Evolutionary conservation across 1,140 invertebrate species (phyloP).

Genomic region (Ephestia elutella): DNA sequence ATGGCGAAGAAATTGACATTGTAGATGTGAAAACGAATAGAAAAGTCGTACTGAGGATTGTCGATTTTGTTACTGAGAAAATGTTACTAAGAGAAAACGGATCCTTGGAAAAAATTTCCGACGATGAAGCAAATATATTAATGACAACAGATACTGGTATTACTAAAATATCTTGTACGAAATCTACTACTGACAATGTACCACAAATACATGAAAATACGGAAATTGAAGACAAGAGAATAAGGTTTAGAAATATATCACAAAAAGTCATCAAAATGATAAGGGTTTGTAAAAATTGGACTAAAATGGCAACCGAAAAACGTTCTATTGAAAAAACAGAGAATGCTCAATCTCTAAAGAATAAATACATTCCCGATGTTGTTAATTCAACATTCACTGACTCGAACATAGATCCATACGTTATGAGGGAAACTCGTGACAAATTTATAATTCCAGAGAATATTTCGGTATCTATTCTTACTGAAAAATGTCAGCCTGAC

Average conservation of each 20-base stretch:
- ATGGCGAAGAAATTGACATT: conserved; percentile 67
- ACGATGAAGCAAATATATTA: conserved; percentile 54
- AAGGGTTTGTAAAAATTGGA: conserved; percentile 51
- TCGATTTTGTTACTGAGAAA: conserved; percentile 74
- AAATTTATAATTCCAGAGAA: conserved; percentile 56
- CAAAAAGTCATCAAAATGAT: conserved; percentile 44
- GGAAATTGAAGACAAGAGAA: conserved; percentile 6
- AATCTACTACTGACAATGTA: neutral
- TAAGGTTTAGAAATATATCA: conserved; percentile 31
- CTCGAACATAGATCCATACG: conserved; percentile 29
- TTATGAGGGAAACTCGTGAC: conserved; percentile 35
- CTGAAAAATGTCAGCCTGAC: conserved; percentile 40
- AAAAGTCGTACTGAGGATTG: conserved; percentile 69
- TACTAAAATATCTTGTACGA: too few species aligned
- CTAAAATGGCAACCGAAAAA: conserved; percentile 25
- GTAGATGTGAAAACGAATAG: conserved; percentile 62
- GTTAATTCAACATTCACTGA: conserved; percentile 66
- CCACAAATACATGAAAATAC: neutral
- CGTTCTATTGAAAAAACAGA: conserved; percentile 16
- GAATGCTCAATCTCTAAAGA: conserved; percentile 18
- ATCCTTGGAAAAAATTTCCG: conserved; percentile 64
- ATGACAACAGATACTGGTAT: conserved; percentile 33
- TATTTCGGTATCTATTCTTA: conserved; percentile 54
- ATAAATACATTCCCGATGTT: conserved; percentile 59
- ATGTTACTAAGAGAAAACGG: conserved; percentile 73